Evolutionary conservation across 2,113 vertebrate species (phyloP).

Genomic region (Ondatra zibethicus): DNA sequence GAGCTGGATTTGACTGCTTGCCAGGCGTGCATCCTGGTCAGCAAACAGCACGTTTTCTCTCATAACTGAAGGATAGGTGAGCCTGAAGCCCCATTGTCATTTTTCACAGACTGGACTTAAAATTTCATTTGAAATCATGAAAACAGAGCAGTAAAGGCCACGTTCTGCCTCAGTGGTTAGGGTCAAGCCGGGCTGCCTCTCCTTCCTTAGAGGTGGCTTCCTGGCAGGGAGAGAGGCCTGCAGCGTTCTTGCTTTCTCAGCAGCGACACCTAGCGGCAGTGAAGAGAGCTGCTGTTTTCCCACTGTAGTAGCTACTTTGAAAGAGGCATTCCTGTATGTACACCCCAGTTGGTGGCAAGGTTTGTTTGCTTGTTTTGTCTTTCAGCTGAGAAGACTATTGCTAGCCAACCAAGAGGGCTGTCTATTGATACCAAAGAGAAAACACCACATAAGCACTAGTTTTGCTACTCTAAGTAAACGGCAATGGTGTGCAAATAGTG

Average conservation of each 20-base stretch:
- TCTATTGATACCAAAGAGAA: slow-evolving; percentile 6
- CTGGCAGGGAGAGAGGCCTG: rapidly evolving
- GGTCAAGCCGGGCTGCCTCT: background rate
- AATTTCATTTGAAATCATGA: background rate
- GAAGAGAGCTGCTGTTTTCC: background rate
- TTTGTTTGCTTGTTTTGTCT: background rate
- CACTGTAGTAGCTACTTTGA: background rate
- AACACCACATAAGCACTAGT: background rate
- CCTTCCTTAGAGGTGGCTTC: background rate
- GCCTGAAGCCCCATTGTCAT: background rate
- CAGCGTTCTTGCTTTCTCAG: background rate
- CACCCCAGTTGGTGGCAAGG: background rate
- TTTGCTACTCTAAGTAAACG: slow-evolving; percentile 3
- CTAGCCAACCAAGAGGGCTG: background rate
- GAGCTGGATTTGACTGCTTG: background rate
- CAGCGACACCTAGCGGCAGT: slow-evolving; percentile 53
- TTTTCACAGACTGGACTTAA: background rate
- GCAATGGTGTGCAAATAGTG: background rate
- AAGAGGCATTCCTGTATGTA: background rate
- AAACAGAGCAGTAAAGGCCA: background rate
- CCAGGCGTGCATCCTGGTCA: background rate
- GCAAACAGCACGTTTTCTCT: background rate
- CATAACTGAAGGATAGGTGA: background rate
- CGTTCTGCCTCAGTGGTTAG: background rate
- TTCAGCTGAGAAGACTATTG: slow-evolving; percentile 38